These are phyloP conservation scores for Halocaridina rubra DNA, from an alignment of 2,888 invertebrate genomes.

Conservation along the genomic window DNA sequence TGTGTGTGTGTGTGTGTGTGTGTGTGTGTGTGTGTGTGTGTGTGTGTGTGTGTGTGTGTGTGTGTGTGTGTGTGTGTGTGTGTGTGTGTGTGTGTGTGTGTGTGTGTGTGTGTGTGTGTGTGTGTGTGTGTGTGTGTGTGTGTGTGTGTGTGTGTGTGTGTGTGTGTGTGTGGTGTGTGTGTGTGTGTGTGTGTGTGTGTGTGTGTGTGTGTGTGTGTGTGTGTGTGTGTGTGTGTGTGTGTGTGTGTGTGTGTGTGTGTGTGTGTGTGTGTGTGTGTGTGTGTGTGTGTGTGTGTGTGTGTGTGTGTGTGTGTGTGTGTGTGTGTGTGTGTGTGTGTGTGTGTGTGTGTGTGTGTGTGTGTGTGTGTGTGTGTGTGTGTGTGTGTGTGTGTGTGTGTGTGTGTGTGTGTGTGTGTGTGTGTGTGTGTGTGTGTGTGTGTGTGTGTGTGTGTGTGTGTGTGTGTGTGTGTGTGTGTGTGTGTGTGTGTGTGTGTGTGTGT, in stretches of 20 bases:
- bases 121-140: slow-evolving; percentile 11
- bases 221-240: slow-evolving; percentile 21
- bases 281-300: neutral
- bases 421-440: neutral
- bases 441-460: neutral
- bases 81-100: slow-evolving; percentile 21
- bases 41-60: slow-evolving; percentile 21
- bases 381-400: neutral
- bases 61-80: slow-evolving; percentile 15
- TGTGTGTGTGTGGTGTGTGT: too few species aligned
- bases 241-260: slow-evolving; percentile 15
- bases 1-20: slow-evolving; percentile 14
- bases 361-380: neutral
- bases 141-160: neutral
- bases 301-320: neutral
- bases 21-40: slow-evolving; percentile 2
- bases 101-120: slow-evolving; percentile 21
- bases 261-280: slow-evolving; percentile 11
- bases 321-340: too few species aligned
- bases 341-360: neutral
- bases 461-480: neutral
- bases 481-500: neutral
- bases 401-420: neutral
- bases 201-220: slow-evolving; percentile 21
- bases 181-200: too few species aligned